phyloP scores from a whole-genome alignment of 2,797 vertebrate genomes.

The Sarcophilus harrisii region DNA sequence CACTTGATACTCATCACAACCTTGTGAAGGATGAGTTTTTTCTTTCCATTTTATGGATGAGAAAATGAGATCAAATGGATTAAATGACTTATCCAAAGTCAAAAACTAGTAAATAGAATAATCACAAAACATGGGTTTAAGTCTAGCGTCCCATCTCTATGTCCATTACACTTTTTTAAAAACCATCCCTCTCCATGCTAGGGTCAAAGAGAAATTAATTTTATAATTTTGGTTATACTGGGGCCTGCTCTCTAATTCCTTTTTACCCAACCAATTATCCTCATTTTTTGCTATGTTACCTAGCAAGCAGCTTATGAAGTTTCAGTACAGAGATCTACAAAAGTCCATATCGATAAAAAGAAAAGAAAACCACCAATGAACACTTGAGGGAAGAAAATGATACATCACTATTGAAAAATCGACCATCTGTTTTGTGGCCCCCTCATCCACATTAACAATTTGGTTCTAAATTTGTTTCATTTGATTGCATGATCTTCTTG shows the following conservation, averaged over 20 bases:
- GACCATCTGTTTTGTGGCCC: not conserved
- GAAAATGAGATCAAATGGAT: not conserved
- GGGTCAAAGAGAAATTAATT: not conserved
- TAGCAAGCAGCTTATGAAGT: not conserved
- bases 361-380: not conserved
- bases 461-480: not conserved
- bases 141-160: not conserved
- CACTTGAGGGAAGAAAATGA: slow-evolving; percentile 20
- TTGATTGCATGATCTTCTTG: slow-evolving; percentile 8
- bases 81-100: not conserved
- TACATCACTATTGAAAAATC: slow-evolving; percentile 21
- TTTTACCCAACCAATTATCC: not conserved
- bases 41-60: not conserved
- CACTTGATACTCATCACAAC: not conserved
- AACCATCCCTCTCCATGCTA: not conserved
- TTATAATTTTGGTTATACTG: not conserved
- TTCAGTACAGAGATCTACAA: slow-evolving; percentile 7
- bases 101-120: not conserved
- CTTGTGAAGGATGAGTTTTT: not conserved
- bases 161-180: not conserved
- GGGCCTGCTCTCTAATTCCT: not conserved
- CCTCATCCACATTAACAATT: not conserved
- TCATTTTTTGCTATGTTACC: not conserved
- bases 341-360: slow-evolving; percentile 5
- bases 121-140: not conserved